phyloP scores from a whole-genome alignment of 92 coral and sea anemone genomes.

The Pocillopora grandis region DNA sequence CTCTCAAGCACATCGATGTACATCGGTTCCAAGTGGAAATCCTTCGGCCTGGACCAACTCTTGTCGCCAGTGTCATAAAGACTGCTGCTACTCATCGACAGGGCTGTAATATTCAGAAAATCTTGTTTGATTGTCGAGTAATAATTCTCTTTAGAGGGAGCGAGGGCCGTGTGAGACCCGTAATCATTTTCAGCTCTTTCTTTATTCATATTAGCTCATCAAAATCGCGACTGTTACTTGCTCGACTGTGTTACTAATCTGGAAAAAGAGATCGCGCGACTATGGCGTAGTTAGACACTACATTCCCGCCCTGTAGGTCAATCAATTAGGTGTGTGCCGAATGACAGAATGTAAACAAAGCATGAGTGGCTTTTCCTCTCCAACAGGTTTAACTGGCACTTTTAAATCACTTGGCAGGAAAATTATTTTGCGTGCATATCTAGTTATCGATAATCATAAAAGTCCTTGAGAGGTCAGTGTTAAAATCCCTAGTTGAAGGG shows the following conservation, averaged over 20 bases:
- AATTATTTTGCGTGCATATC: not conserved
- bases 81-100: conserved; percentile 11
- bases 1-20: conserved; percentile 26
- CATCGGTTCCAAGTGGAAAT: conserved; percentile 33
- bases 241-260: not conserved
- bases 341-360: conserved; percentile 16
- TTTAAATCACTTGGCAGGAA: not conserved
- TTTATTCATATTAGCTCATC: not conserved
- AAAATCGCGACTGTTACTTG: not conserved
- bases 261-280: no score
- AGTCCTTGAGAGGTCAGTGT: no score
- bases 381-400: no score
- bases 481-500: no score
- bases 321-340: not conserved
- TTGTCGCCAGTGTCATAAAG: not conserved
- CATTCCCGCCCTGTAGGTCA: conserved; percentile 28
- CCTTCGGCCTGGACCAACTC: not conserved
- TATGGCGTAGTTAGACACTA: not conserved
- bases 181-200: conserved; percentile 24
- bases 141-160: conserved; percentile 2
- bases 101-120: not conserved
- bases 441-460: no score
- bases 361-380: not conserved
- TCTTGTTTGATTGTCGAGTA: conserved; percentile 13
- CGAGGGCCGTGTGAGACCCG: conserved; percentile 3